A percentile compares a stretch with the other conserved stretches of the same genome.
phyloP scores from a whole-genome alignment of 2,797 vertebrate species.

The Pyrocephalus nanus region DNA sequence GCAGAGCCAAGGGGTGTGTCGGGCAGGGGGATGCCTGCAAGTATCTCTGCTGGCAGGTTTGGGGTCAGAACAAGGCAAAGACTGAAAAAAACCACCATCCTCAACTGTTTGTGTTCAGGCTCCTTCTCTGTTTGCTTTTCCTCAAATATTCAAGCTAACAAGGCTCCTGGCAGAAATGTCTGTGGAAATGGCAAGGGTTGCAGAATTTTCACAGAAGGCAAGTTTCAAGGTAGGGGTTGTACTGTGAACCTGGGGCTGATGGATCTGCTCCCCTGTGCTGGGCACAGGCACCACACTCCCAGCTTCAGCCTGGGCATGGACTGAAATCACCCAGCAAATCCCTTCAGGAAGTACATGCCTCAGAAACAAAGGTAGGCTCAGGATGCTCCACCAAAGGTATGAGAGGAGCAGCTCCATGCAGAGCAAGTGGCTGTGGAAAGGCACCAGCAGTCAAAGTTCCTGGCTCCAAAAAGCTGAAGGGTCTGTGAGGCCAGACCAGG shows the following conservation, averaged over 20 bases:
- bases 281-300: neutral
- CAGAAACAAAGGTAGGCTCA: neutral
- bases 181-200: slow-evolving; percentile 39
- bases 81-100: neutral
- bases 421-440: neutral
- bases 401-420: neutral
- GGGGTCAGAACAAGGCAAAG: neutral
- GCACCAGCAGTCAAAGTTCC: neutral
- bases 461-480: neutral
- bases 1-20: neutral
- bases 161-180: slow-evolving; percentile 29
- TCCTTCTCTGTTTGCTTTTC: slow-evolving; percentile 52
- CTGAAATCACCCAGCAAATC: neutral
- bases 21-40: neutral
- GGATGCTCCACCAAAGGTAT: neutral
- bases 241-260: neutral
- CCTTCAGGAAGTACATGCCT: neutral
- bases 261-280: neutral
- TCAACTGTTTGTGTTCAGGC: slow-evolving; percentile 6
- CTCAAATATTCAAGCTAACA: slow-evolving; percentile 42
- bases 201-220: neutral
- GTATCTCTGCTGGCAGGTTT: rapidly evolving
- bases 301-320: neutral
- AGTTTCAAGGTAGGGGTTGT: neutral
- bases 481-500: rapidly evolving